These are phyloP conservation scores for Orius insidiosus DNA, from an alignment of 1,140 invertebrate species.

Conservation along the genomic window DNA sequence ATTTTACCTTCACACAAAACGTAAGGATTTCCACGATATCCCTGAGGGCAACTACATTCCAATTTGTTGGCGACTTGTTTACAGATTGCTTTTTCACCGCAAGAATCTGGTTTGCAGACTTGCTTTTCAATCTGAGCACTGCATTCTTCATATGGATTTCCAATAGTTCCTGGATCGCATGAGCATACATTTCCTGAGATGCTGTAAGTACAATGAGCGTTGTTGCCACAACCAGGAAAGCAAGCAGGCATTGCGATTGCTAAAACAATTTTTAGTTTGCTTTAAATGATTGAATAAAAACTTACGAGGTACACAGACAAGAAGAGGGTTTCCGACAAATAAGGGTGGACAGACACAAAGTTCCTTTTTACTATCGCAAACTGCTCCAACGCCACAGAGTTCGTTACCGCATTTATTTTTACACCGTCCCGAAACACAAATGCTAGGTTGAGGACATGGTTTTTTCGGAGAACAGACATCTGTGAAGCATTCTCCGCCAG, in stretches of 20 bases:
- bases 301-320: constrained; percentile 82
- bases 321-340: constrained; percentile 73
- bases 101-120: constrained; percentile 52
- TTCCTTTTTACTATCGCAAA: constrained; percentile 58
- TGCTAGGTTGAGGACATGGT: constrained; percentile 57
- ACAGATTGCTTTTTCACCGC: constrained; percentile 63
- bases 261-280: constrained; percentile 26
- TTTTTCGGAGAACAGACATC: constrained; percentile 59
- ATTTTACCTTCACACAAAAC: constrained; percentile 50
- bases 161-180: constrained; percentile 63
- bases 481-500: constrained; percentile 63
- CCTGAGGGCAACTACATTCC: constrained; percentile 64
- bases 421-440: constrained; percentile 69
- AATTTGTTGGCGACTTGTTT: constrained; percentile 49
- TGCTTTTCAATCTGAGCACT: constrained; percentile 41
- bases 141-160: constrained; percentile 76
- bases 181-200: constrained; percentile 48
- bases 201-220: constrained; percentile 77
- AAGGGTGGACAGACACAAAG: constrained; percentile 72
- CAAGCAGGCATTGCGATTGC: constrained; percentile 60
- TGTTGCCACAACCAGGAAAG: constrained; percentile 55
- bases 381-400: constrained; percentile 62
- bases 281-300: constrained; percentile 22
- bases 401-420: constrained; percentile 68
- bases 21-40: constrained; percentile 72